These are phyloP conservation scores for Sturmia bella DNA, from an alignment of 2,888 invertebrate genomes.

Conservation along the genomic window DNA sequence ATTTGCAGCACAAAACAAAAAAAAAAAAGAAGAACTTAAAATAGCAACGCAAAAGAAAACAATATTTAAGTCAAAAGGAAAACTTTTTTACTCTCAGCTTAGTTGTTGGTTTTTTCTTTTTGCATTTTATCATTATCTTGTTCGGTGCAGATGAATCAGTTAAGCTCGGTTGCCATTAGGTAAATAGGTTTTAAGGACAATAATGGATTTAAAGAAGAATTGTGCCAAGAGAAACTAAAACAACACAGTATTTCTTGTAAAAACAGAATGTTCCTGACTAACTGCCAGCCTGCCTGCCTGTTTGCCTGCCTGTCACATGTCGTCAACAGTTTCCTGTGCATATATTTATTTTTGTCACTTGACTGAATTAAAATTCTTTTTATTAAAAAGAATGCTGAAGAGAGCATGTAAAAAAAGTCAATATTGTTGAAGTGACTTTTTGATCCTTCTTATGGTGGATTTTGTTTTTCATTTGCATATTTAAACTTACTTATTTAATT, in stretches of 20 bases:
- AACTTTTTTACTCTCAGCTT: constrained; percentile 39
- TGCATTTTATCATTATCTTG: not conserved
- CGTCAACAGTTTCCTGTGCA: not conserved
- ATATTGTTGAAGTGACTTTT: constrained; percentile 43
- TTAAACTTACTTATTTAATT: constrained; percentile 35
- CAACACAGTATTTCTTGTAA: not conserved
- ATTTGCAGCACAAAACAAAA: not conserved
- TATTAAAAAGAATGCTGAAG: not conserved
- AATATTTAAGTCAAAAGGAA: constrained; percentile 41
- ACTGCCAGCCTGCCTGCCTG: too few relatives aligned
- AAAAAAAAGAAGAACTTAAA: not conserved
- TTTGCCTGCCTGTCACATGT: not conserved
- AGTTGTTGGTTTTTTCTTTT: not conserved
- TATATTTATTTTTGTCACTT: constrained; percentile 6
- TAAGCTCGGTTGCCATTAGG: constrained; percentile 36
- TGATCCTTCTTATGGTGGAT: constrained; percentile 40
- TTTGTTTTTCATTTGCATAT: constrained; percentile 29
- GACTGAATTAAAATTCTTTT: constrained; percentile 12
- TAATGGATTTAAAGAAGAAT: constrained; percentile 35
- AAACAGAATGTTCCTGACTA: not conserved
- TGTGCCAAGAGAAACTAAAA: constrained; percentile 16
- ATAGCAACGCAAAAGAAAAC: constrained; percentile 28
- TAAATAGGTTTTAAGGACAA: constrained; percentile 54
- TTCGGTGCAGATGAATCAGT: constrained; percentile 29
- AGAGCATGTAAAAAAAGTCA: constrained; percentile 11